Base-by-base conservation (phyloP, 37 sponge, comb jelly and placozoan species). In the Oopsacas minuta region DNA sequence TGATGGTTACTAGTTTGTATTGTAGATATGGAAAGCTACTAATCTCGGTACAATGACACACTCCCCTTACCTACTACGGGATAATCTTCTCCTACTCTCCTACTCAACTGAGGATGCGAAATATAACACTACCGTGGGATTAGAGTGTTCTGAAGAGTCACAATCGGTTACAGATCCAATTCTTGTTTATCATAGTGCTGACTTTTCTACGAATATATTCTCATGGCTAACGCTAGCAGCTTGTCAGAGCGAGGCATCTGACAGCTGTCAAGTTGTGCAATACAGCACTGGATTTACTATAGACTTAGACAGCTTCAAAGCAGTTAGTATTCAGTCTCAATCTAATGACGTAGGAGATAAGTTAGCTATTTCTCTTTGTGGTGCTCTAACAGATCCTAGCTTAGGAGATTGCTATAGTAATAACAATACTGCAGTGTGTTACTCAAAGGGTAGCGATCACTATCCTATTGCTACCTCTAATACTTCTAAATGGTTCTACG, bases 271-370 rank as follows among this genome's bases (percentile, higher is more conserved):
- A 34, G 30, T 61, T 25, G 75, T 61, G 75, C 75, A 61, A 34
- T 61, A 61, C 75, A n/a, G 75, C 20, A 61, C 75, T n/a, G 75
- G 75, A 3, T 61, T 61, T 34, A 61, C 75, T 20, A 61, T 61
- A 61, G 75, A 61, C 75, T n/a, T 61, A 34, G 75, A 61, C 28
- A 3, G 28, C 28, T 61, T 61, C 75, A 25, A 25, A 5, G 75
- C 28, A 12, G 75, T 34, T 25, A 61, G 75, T 12, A n/a, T 61
- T 10, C 32, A 25, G 5, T n/a, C 75, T 3, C 28, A n/a, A 12
- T 7, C 30, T 3, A 61, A 34, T n/a, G 75, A n/a, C 28, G 75
- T 61, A n/a, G 75, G 75, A 61, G 75, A 34, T 12, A 61, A 3
- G 3, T 12, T 61, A 3, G 5, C 75, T 3, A 3, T 61, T 34